These are phyloP conservation scores for Babyrousa celebensis DNA, from an alignment of 2,797 vertebrate species.

Conservation along the genomic window DNA sequence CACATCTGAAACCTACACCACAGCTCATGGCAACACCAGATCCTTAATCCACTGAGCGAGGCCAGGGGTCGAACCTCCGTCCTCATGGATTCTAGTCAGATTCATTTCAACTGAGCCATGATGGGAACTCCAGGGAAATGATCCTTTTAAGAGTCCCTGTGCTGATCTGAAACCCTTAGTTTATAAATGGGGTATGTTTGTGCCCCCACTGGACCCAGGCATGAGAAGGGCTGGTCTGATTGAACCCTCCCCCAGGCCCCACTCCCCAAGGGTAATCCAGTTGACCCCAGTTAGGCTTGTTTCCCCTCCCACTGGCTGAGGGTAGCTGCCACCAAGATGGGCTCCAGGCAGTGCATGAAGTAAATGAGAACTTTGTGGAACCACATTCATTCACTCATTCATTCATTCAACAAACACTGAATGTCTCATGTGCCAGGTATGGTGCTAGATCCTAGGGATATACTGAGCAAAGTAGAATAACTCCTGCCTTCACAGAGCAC, in stretches of 20 bases:
- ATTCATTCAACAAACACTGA: background rate
- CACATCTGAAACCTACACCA: too few species aligned
- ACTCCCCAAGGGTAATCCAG: background rate
- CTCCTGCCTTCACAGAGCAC: background rate
- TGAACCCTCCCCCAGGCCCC: rapidly evolving
- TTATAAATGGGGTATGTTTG: constrained; percentile 14
- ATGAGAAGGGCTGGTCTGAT: background rate
- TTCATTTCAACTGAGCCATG: too few species aligned
- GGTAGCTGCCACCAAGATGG: background rate
- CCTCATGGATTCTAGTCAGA: too few species aligned
- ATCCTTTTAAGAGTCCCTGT: background rate
- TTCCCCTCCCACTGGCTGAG: background rate
- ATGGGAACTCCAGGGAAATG: background rate
- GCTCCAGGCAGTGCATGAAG: background rate
- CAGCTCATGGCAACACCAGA: too few species aligned
- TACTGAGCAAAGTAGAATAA: background rate
- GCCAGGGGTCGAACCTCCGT: too few species aligned
- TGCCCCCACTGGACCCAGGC: background rate
- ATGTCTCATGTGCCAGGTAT: background rate
- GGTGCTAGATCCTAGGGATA: background rate
- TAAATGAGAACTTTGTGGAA: background rate
- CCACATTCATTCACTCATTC: background rate
- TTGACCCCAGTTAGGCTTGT: background rate
- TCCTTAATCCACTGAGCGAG: too few species aligned
- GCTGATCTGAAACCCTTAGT: background rate